Evolutionary conservation across 2,113 vertebrate genomes (phyloP).

Genomic region (Struthio camelus): DNA sequence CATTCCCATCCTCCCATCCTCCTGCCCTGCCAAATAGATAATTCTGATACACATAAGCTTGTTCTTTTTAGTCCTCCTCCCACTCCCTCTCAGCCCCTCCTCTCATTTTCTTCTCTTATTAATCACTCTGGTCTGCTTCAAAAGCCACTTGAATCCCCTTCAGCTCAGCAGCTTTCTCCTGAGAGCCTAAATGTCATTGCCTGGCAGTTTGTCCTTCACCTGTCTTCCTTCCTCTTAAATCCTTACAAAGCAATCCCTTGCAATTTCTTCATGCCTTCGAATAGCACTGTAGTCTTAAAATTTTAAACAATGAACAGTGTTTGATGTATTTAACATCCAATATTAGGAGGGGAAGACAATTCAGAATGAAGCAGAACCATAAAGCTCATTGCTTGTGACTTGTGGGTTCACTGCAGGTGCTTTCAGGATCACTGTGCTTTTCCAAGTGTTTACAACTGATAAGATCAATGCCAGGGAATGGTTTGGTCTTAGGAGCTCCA

Average conservation of each 20-base stretch:
- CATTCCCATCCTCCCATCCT: background rate
- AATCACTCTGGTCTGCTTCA: background rate
- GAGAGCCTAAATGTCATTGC: background rate
- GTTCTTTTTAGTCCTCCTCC: background rate
- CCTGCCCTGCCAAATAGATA: accelerated
- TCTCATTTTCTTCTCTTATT: background rate
- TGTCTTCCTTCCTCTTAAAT: background rate
- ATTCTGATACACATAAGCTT: background rate
- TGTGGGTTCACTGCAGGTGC: background rate
- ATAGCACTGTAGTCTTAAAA: background rate
- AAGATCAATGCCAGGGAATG: background rate
- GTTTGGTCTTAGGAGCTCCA: background rate
- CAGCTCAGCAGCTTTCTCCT: background rate
- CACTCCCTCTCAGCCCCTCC: background rate
- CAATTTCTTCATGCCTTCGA: background rate
- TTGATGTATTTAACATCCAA: background rate
- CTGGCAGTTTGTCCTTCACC: background rate
- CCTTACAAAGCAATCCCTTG: background rate
- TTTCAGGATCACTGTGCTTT: background rate
- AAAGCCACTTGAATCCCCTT: background rate
- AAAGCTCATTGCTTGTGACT: background rate
- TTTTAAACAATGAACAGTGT: background rate
- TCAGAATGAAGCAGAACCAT: background rate
- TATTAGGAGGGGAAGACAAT: background rate
- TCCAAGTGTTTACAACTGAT: background rate